Evolutionary conservation across 2,797 vertebrate genomes (phyloP).

Genomic region (Siniperca scherzeri): DNA sequence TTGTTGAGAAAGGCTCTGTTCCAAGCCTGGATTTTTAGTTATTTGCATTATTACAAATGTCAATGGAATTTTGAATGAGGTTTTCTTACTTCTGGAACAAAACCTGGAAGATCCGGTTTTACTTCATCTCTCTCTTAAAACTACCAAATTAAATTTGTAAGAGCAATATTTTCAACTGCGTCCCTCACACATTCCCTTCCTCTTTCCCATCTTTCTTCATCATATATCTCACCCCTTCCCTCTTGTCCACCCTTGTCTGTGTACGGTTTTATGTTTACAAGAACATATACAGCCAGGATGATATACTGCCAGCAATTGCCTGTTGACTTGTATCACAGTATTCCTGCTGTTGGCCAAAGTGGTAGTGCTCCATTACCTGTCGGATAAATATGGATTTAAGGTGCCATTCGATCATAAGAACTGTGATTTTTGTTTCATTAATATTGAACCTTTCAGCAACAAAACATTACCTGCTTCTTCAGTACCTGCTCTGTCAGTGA

Average conservation of each 20-base stretch:
- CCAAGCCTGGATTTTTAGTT: neutral
- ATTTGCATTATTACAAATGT: neutral
- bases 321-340: conserved; percentile 54
- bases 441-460: conserved; percentile 25
- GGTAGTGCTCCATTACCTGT: conserved; percentile 54
- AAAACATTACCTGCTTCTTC: conserved; percentile 12
- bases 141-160: conserved; percentile 35
- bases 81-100: neutral
- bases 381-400: conserved; percentile 70
- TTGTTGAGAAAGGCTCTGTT: neutral
- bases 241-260: conserved; percentile 63
- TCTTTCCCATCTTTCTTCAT: conserved; percentile 41
- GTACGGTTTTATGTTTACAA: conserved; percentile 77
- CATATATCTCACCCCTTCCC: conserved; percentile 57
- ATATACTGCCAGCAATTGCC: conserved; percentile 69
- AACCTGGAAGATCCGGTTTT: neutral
- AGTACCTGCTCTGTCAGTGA: conserved; percentile 48
- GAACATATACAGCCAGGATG: conserved; percentile 74
- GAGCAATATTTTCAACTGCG: conserved; percentile 14
- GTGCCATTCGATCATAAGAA: conserved; percentile 46
- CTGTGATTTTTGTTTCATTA: conserved; percentile 23
- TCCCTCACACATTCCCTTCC: conserved; percentile 11
- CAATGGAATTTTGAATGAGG: neutral
- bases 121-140: conserved; percentile 16
- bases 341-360: conserved; percentile 58